Percentiles rank a stretch among this genome's conserved stretches.
These are phyloP conservation scores for Ceratotherium simum DNA, from an alignment of 2,113 vertebrate species.

Conservation along the genomic window DNA sequence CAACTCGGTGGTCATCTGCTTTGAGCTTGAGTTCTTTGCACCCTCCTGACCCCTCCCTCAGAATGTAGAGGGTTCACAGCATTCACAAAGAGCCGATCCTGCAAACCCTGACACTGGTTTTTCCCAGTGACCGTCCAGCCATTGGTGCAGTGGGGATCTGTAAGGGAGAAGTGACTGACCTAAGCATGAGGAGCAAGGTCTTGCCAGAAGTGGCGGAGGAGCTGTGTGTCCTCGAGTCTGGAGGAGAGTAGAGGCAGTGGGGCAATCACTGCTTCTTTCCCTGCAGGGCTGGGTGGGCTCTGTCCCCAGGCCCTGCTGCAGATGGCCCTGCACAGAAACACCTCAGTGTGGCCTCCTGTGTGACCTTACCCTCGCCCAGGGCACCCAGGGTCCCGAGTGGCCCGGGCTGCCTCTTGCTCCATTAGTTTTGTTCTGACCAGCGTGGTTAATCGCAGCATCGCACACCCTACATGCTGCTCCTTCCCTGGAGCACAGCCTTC, in stretches of 20 bases:
- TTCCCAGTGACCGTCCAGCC: background rate
- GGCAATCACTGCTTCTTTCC: background rate
- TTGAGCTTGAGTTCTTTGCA: background rate
- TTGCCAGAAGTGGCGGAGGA: background rate
- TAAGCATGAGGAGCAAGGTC: background rate
- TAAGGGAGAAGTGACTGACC: background rate
- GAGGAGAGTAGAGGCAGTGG: too few relatives aligned
- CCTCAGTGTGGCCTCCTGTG: background rate
- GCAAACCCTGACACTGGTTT: background rate
- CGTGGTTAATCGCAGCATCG: background rate
- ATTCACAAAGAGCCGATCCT: background rate
- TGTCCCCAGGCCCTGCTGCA: background rate
- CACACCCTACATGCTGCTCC: background rate
- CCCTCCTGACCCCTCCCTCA: background rate
- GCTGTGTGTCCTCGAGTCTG: background rate
- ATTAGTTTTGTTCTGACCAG: background rate
- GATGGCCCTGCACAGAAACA: background rate
- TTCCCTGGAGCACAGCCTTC: background rate
- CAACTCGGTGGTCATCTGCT: background rate
- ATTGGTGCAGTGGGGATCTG: background rate
- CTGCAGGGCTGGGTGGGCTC: background rate
- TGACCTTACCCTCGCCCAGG: accelerated
- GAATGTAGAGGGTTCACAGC: background rate
- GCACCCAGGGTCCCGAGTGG: background rate
- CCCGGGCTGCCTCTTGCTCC: background rate